Percentiles rank a stretch among this genome's conserved stretches.
Evolutionary conservation across 1,140 invertebrate species (phyloP).

Genomic region (Pteromalus puparum): DNA sequence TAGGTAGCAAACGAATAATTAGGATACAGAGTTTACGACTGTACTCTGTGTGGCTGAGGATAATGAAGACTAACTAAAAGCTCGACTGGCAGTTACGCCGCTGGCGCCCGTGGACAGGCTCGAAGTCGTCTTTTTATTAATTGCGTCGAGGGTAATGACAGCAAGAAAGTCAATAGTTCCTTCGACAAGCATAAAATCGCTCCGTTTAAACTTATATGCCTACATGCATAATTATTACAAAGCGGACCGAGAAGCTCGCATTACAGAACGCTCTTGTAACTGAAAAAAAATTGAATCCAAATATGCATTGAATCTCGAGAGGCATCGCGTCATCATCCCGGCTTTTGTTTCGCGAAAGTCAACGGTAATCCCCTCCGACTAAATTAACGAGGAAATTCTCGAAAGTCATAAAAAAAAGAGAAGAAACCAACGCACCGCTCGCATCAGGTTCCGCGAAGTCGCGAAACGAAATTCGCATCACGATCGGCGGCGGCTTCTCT

Average conservation of each 20-base stretch:
- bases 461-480: constrained; percentile 33
- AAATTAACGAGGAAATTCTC: constrained; percentile 36
- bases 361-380: background rate
- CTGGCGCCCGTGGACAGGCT: background rate
- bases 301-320: too few relatives aligned
- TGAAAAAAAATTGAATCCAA: too few relatives aligned
- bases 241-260: background rate
- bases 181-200: background rate
- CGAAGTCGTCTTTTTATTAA: constrained; percentile 23
- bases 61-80: constrained; percentile 28
- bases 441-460: background rate
- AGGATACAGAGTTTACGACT: background rate
- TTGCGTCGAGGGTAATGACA: constrained; percentile 8
- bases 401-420: constrained; percentile 29
- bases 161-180: constrained; percentile 11
- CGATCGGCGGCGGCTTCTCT: background rate
- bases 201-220: background rate
- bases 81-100: constrained; percentile 5
- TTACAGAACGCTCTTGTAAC: too few relatives aligned
- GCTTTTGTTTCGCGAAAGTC: background rate
- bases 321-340: too few relatives aligned
- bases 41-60: background rate
- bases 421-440: background rate
- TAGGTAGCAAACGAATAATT: constrained; percentile 2
- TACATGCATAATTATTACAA: background rate